A percentile compares a stretch with the other conserved stretches of the same genome.
phyloP scores from a whole-genome alignment of 2,113 vertebrate species.

The Prochilodus magdalenae region DNA sequence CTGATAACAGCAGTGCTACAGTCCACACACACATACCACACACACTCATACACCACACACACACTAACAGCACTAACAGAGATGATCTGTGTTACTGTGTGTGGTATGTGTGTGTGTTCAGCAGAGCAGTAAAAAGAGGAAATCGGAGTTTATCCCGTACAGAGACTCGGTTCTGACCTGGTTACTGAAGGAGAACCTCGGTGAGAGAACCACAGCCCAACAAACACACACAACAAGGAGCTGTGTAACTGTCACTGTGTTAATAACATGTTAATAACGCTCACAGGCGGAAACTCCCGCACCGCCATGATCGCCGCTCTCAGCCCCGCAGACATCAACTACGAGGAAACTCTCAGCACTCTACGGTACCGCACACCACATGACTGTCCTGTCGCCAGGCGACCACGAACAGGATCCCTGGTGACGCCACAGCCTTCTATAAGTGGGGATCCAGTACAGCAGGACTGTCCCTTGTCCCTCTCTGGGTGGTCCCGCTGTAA shows the following conservation, averaged over 20 bases:
- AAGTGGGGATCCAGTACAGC: too few species aligned
- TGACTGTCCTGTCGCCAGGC: too few species aligned
- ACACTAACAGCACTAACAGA: too few species aligned
- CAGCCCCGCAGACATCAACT: constrained; percentile 89
- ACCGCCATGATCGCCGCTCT: constrained; percentile 91
- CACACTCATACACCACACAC: neutral
- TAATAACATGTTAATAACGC: too few species aligned
- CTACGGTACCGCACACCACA: constrained; percentile 65
- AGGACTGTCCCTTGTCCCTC: neutral
- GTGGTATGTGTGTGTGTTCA: constrained; percentile 55
- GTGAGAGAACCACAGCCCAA: constrained; percentile 51
- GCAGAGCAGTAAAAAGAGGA: constrained; percentile 87
- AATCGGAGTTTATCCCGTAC: constrained; percentile 88
- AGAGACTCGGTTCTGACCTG: constrained; percentile 82
- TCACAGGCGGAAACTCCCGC: constrained; percentile 87
- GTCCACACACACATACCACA: too few species aligned
- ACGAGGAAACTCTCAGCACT: constrained; percentile 90
- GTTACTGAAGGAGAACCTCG: constrained; percentile 78
- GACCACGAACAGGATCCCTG: too few species aligned
- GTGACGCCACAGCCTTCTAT: too few species aligned
- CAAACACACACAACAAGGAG: neutral
- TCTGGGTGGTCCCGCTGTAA: too few species aligned
- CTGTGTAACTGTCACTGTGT: too few species aligned
- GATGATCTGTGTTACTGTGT: neutral
- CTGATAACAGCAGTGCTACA: too few species aligned